Conservation (phyloP, 2,797 vertebrate species). For the Simalia tracyae region DNA sequence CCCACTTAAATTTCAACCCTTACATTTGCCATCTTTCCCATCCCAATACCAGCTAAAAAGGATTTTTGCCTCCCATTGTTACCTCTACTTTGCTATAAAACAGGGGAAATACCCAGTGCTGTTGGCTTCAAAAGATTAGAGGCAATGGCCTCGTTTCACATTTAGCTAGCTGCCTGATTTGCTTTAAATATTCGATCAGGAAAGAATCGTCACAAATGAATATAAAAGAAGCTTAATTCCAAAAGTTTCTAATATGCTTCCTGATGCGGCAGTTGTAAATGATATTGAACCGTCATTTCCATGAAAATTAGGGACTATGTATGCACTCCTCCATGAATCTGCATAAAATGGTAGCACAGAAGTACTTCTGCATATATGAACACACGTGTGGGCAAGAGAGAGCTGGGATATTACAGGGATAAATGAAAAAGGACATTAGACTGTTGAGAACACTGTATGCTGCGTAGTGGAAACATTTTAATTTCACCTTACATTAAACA, state of each 20-base stretch:
- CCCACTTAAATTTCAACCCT: too few relatives aligned
- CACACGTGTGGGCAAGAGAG: constrained; percentile 14
- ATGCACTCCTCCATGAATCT: constrained; percentile 1
- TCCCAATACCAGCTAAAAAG: not conserved
- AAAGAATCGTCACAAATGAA: not conserved
- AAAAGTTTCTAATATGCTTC: not conserved
- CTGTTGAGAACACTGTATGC: constrained; percentile 36
- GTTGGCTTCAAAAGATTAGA: not conserved
- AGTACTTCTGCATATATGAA: not conserved
- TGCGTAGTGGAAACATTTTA: constrained; percentile 46
- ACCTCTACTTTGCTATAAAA: not conserved
- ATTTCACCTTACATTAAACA: constrained; percentile 42
- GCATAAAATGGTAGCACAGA: constrained; percentile 39
- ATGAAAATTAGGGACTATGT: not conserved
- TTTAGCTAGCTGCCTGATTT: not conserved
- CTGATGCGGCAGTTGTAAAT: not conserved
- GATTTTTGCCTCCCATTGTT: too few relatives aligned
- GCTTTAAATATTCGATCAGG: not conserved
- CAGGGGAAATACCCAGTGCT: not conserved
- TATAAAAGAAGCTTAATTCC: not conserved
- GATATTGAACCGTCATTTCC: not conserved
- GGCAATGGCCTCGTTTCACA: not conserved
- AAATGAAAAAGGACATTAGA: constrained; percentile 28
- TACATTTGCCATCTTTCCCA: not conserved
- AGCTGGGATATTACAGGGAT: not conserved